Conservation (phyloP, 2,888 invertebrate species). For the Rhingia rostrata region DNA sequence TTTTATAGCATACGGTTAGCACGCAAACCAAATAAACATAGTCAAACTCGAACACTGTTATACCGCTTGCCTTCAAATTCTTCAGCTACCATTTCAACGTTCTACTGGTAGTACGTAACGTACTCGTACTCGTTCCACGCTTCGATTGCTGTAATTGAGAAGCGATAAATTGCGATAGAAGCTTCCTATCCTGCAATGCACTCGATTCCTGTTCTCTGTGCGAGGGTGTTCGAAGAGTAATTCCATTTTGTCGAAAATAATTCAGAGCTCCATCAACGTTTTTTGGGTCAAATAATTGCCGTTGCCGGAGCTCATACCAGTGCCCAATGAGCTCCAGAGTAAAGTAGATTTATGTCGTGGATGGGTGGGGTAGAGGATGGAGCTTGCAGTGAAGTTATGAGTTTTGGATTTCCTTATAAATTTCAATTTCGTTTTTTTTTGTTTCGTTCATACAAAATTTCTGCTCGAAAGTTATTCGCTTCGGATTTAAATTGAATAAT, state of each 20-base stretch:
- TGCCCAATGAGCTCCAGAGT: neutral
- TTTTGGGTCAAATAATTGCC: conserved; percentile 59
- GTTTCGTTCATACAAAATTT: neutral
- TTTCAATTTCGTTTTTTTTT: neutral
- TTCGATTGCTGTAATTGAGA: conserved; percentile 70
- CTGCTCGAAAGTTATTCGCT: conserved; percentile 9
- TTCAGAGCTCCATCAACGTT: conserved; percentile 68
- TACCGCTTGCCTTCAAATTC: neutral
- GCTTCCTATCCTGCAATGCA: conserved; percentile 59
- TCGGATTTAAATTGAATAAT: conserved; percentile 40
- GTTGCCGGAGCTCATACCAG: conserved; percentile 15
- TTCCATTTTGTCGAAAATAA: conserved; percentile 73
- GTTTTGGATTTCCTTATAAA: conserved; percentile 15
- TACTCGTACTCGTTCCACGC: conserved; percentile 31
- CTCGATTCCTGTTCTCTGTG: conserved; percentile 7
- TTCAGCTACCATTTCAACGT: neutral
- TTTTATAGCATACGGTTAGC: conserved; percentile 65
- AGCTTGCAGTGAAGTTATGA: conserved; percentile 39
- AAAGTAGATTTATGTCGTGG: conserved; percentile 42
- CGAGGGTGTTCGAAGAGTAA: conserved; percentile 57
- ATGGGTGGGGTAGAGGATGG: conserved; percentile 4
- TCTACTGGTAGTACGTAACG: neutral
- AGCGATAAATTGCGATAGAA: conserved; percentile 67
- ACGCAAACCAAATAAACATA: conserved; percentile 65
- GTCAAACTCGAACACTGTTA: conserved; percentile 37